phyloP scores from a whole-genome alignment of 2,797 vertebrate genomes.

The Cirrhinus mrigala region DNA sequence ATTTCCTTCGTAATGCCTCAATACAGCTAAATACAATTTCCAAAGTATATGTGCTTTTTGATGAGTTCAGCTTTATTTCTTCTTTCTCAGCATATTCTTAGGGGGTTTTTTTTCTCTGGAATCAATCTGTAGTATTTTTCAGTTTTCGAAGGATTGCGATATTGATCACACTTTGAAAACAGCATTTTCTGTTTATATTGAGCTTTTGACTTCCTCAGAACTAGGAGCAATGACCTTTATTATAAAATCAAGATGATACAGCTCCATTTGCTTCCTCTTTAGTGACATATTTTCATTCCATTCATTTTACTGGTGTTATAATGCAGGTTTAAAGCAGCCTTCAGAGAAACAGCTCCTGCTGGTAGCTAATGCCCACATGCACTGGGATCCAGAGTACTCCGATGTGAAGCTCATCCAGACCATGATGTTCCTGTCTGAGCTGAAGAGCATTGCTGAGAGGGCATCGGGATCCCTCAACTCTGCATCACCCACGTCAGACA shows the following conservation, averaged over 20 bases:
- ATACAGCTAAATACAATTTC: background rate
- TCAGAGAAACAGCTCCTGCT: constrained; percentile 92
- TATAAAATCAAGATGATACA: background rate
- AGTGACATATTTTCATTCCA: background rate
- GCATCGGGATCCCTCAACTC: constrained; percentile 82
- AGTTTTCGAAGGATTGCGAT: background rate
- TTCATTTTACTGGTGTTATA: constrained; percentile 4
- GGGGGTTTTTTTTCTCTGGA: background rate
- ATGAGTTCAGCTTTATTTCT: background rate
- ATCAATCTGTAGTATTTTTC: background rate
- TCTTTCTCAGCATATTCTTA: background rate
- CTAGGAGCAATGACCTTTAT: background rate
- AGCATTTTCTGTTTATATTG: background rate
- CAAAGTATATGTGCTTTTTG: background rate
- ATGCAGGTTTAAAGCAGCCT: constrained; percentile 85
- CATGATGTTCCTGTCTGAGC: constrained; percentile 98
- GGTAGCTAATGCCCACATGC: constrained; percentile 98
- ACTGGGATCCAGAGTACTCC: constrained; percentile 98
- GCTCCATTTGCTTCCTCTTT: background rate
- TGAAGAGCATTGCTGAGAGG: constrained; percentile 94
- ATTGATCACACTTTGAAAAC: background rate
- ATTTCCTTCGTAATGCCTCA: background rate
- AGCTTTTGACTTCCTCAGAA: background rate
- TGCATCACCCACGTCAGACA: constrained; percentile 84
- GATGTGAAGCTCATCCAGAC: constrained; percentile 98